These are phyloP conservation scores for Acanthosepion esculentum DNA, from an alignment of 2,888 invertebrate species.

Conservation along the genomic window DNA sequence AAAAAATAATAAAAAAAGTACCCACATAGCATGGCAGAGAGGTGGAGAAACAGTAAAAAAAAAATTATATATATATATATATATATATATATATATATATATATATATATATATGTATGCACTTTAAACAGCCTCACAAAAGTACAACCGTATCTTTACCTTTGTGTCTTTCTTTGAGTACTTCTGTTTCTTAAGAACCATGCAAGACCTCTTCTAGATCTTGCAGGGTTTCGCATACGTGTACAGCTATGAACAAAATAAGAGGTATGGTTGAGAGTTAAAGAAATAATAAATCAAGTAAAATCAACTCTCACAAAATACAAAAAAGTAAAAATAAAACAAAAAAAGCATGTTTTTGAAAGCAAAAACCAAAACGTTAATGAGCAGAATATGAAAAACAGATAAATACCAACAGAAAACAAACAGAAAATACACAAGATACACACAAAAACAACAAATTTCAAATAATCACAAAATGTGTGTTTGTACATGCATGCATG, in stretches of 20 bases:
- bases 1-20: neutral
- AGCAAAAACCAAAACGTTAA: neutral
- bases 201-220: conserved; percentile 36
- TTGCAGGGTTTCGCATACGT: conserved; percentile 15
- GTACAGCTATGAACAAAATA: conserved; percentile 42
- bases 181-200: conserved; percentile 43
- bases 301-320: neutral
- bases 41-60: neutral
- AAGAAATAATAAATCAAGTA: neutral
- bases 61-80: neutral
- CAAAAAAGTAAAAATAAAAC: neutral
- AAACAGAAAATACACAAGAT: neutral
- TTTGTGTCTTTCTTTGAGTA: neutral
- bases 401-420: neutral
- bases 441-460: too few relatives aligned
- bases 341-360: neutral
- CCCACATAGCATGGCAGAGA: conserved; percentile 15
- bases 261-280: neutral
- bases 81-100: neutral
- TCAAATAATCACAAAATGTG: too few relatives aligned
- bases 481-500: too few relatives aligned
- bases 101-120: neutral
- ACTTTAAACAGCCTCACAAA: neutral
- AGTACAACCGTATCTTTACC: conserved; percentile 35
- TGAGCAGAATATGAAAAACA: neutral